Base-by-base conservation (phyloP, 2,888 invertebrate genomes). In the Diloba caeruleocephala region DNA sequence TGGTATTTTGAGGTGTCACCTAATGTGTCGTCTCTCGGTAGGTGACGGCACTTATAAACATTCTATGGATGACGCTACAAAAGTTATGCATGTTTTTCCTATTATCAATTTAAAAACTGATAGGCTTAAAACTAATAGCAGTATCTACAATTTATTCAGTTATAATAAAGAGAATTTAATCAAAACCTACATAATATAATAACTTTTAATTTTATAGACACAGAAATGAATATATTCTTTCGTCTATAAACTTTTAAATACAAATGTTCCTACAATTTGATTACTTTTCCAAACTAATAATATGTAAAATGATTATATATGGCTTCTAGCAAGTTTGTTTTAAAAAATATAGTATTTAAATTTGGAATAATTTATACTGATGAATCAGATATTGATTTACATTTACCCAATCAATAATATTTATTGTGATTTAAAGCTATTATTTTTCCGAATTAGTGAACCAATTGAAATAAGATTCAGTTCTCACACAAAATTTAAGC, bases 131-230 rank as follows among this genome's bases (percentile, higher is more conserved):
- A 76, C 74, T 78, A 78, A 81, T 79, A 74, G 66, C n/a, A n/a
- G n/a, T n/a, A 76, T 75, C 70, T 66, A 79, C 81, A 83, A 85
- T 85, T 80, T 88, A 87, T 88, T 76, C 81, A 74, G 69, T 78
- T 85, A 82, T 83, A 79, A 85, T 84, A 77, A 81, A 77, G 74
- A 81, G 76, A 81, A 81, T 84, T 87, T 81, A 85, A 85, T 85
- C 78, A 77, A 82, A 84, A 71, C 65, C 79, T 80, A 74, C 75
- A 7, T 21, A 21, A 36, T 39, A 76, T 75, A 78, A 84, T 79
- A 60, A 76, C 79, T 82, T 81, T 82, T 78, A 59, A 78, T 80
- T 81, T 82, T 81, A 83, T 82, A 69, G 76, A 73, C 73, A 78
- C 81, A 69, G 76, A 73, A 72, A 78, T 75, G 71, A 79, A 82